phyloP scores from a whole-genome alignment of 1,140 invertebrate species.

The Eriosoma lanigerum region DNA sequence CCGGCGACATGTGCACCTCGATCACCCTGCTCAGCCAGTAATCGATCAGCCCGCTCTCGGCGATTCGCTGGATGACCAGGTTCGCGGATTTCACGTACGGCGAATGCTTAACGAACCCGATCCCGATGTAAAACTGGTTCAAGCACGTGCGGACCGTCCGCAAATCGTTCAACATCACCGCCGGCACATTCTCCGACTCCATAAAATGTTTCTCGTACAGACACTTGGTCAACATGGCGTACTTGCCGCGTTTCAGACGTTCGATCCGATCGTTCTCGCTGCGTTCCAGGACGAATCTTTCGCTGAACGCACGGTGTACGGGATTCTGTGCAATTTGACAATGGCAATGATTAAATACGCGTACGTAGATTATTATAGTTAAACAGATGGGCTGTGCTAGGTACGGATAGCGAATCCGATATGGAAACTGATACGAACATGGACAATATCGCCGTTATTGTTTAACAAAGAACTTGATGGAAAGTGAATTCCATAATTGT shows the following conservation, averaged over 20 bases:
- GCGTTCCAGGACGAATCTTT: conserved; percentile 27
- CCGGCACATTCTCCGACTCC: conserved; percentile 41
- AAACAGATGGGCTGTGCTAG: too few species aligned
- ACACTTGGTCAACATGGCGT: conserved; percentile 40
- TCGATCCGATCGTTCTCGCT: not conserved
- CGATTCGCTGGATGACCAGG: conserved; percentile 11
- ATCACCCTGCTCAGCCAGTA: conserved; percentile 44
- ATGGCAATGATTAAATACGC: too few species aligned
- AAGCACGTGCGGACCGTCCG: conserved; percentile 34
- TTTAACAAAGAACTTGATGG: too few species aligned
- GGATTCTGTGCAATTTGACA: conserved; percentile 9
- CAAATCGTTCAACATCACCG: conserved; percentile 27
- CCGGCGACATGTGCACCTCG: conserved; percentile 4
- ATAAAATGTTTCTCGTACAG: conserved; percentile 48
- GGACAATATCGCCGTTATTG: too few species aligned
- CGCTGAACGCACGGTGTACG: conserved; percentile 33
- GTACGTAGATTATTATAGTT: too few species aligned
- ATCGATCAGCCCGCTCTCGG: conserved; percentile 47
- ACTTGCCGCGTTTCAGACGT: conserved; percentile 18
- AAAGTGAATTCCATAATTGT: too few species aligned
- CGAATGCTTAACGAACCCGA: conserved; percentile 43
- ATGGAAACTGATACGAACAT: too few species aligned
- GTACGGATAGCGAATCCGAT: too few species aligned
- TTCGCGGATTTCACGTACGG: conserved; percentile 9
- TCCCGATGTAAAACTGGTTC: conserved; percentile 21